These are phyloP conservation scores for Drosophila yakuba DNA, from an alignment of 1,140 invertebrate genomes.

Conservation along the genomic window DNA sequence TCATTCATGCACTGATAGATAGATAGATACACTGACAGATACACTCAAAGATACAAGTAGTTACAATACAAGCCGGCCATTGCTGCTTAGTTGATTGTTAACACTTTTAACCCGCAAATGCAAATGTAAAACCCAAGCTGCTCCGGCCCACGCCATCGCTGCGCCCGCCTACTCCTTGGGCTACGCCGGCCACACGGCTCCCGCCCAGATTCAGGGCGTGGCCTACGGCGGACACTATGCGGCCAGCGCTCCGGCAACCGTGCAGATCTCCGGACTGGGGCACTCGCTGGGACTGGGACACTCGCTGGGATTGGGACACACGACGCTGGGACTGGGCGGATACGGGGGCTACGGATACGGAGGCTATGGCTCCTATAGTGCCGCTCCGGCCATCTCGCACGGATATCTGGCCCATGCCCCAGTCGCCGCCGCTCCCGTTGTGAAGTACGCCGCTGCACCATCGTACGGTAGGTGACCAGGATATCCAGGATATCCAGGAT, in stretches of 20 bases:
- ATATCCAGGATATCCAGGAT: not conserved
- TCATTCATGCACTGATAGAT: too few species aligned
- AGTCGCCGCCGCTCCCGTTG: conserved; percentile 66
- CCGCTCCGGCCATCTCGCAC: conserved; percentile 64
- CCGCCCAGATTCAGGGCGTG: conserved; percentile 61
- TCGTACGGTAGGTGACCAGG: conserved; percentile 73
- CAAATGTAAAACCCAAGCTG: conserved; percentile 42
- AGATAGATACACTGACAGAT: not conserved
- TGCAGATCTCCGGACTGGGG: conserved; percentile 55
- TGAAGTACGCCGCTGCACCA: conserved; percentile 77
- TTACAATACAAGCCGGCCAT: not conserved
- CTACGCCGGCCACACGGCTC: conserved; percentile 57
- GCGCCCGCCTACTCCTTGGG: conserved; percentile 63
- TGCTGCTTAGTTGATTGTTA: conserved; percentile 54
- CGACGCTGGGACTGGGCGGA: conserved; percentile 24
- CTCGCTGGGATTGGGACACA: conserved; percentile 21
- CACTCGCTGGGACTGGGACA: conserved; percentile 22
- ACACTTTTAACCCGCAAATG: conserved; percentile 44
- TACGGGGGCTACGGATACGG: conserved; percentile 50
- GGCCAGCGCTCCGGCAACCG: conserved; percentile 65
- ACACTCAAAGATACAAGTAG: not conserved
- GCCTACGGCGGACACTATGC: conserved; percentile 61
- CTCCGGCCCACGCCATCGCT: conserved; percentile 46
- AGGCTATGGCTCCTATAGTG: conserved; percentile 48
- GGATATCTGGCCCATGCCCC: conserved; percentile 58